phyloP scores from a whole-genome alignment of 2,888 invertebrate species.

The Amorpha juglandis region DNA sequence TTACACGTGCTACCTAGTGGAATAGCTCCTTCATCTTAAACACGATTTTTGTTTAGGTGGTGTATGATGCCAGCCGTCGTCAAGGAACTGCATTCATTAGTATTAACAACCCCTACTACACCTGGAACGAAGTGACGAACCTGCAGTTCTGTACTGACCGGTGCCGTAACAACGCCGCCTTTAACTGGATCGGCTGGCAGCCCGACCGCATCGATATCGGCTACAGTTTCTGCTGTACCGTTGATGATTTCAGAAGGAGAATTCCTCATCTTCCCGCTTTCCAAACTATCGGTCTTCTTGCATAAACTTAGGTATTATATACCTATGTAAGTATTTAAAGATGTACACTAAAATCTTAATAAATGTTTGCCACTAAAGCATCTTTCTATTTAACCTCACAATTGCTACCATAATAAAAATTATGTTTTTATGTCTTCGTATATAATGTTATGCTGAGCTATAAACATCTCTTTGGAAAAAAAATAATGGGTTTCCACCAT shows the following conservation, averaged over 20 bases:
- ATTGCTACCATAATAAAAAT: too few relatives aligned
- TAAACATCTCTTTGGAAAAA: too few relatives aligned
- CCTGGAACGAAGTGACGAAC: constrained; percentile 59
- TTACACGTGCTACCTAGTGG: too few relatives aligned
- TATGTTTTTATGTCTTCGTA: too few relatives aligned
- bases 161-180: constrained; percentile 81
- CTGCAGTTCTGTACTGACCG: constrained; percentile 80
- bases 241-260: constrained; percentile 81
- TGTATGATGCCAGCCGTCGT: constrained; percentile 77
- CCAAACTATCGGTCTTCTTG: constrained; percentile 69
- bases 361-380: neutral
- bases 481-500: too few relatives aligned
- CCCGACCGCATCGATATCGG: constrained; percentile 79
- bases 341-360: neutral
- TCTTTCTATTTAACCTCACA: neutral
- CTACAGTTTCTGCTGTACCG: constrained; percentile 86
- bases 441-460: too few relatives aligned
- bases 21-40: neutral
- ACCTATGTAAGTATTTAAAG: neutral
- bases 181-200: constrained; percentile 85
- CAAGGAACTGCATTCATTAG: constrained; percentile 85
- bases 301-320: constrained; percentile 33
- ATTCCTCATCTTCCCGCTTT: constrained; percentile 82
- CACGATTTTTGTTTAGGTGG: constrained; percentile 64
- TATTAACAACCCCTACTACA: constrained; percentile 86